Percentiles rank a stretch among this genome's conserved stretches.
Conservation (phyloP, 2,113 vertebrate species). For the Cavia aperea region DNA sequence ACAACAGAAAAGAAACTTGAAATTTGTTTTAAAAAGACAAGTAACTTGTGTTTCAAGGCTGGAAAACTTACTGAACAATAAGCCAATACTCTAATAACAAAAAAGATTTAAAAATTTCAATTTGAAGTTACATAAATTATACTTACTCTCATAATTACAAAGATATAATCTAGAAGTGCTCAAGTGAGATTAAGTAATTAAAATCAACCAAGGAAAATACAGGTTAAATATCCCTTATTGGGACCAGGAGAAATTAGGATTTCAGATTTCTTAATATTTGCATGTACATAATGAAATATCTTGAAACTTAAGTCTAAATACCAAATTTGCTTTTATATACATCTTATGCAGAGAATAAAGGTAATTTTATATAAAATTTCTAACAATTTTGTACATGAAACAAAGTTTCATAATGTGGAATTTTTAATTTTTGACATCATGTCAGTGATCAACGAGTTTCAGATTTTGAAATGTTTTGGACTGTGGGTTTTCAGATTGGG, state of each 20-base stretch:
- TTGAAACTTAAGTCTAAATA: not conserved
- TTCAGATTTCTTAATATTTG: not conserved
- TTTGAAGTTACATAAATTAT: constrained; percentile 7
- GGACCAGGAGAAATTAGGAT: not conserved
- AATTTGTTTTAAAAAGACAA: not conserved
- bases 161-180: not conserved
- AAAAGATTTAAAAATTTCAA: constrained; percentile 28
- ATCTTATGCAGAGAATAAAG: not conserved
- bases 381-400: not conserved
- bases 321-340: not conserved
- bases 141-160: not conserved
- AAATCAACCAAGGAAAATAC: not conserved
- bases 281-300: not conserved
- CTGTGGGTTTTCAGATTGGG: not conserved
- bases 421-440: not conserved
- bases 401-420: not conserved
- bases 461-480: not conserved
- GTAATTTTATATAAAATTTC: not conserved
- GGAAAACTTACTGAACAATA: not conserved
- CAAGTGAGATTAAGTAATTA: not conserved
- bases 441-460: not conserved
- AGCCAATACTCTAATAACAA: not conserved
- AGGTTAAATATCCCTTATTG: not conserved
- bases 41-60: constrained; percentile 26
- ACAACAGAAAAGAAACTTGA: not conserved